Evolutionary conservation across 2,113 vertebrate species (phyloP).

Genomic region (Notarius quadriscutis): DNA sequence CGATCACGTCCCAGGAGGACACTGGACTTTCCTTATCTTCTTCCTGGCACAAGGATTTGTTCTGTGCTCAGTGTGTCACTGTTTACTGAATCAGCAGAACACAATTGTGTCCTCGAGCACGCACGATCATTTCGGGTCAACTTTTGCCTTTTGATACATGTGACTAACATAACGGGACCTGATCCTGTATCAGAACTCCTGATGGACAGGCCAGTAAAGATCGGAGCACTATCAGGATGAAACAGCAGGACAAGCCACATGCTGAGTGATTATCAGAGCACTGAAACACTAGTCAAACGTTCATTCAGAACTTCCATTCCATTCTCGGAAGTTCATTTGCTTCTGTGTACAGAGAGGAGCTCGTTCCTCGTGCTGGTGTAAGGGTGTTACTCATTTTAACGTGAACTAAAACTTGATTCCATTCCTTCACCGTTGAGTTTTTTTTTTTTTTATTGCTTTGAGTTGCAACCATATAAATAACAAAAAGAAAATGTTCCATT

Average conservation of each 20-base stretch:
- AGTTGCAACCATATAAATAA: constrained; percentile 43
- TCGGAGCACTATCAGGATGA: background rate
- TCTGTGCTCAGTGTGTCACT: background rate
- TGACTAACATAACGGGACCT: background rate
- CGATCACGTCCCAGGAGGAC: background rate
- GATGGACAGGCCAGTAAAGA: constrained; percentile 12
- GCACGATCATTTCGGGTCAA: background rate
- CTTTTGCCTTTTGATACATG: background rate
- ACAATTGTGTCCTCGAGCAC: background rate
- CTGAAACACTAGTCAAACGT: constrained; percentile 32
- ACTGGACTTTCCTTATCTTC: background rate
- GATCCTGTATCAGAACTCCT: background rate
- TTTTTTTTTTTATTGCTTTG: constrained; percentile 42
- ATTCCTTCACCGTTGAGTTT: constrained; percentile 35
- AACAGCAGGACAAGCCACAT: constrained; percentile 22
- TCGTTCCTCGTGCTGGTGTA: constrained; percentile 38
- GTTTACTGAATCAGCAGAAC: background rate
- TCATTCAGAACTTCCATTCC: constrained; percentile 34
- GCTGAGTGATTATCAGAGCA: constrained; percentile 25
- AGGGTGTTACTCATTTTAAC: constrained; percentile 44
- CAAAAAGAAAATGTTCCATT: constrained; percentile 36
- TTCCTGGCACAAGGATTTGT: background rate
- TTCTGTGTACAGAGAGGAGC: constrained; percentile 48
- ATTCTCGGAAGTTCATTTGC: constrained; percentile 34
- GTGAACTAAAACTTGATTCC: constrained; percentile 40